These are phyloP conservation scores for Glareola pratincola DNA, from an alignment of 2,113 vertebrate genomes.

Conservation along the genomic window DNA sequence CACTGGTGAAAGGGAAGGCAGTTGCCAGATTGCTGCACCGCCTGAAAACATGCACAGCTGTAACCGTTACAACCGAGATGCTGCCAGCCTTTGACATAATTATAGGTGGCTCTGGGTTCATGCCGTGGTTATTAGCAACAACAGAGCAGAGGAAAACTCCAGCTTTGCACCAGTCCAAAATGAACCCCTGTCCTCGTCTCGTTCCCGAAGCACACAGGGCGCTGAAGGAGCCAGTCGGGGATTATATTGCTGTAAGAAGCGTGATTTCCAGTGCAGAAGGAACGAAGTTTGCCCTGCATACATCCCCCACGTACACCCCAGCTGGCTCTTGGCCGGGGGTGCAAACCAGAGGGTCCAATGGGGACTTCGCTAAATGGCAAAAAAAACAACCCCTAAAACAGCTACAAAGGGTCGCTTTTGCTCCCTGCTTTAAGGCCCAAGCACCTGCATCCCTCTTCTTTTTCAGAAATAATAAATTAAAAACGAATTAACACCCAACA, in stretches of 20 bases:
- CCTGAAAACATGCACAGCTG: background rate
- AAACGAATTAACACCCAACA: background rate
- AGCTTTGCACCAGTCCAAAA: background rate
- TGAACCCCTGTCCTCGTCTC: background rate
- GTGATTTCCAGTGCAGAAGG: background rate
- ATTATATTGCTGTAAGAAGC: background rate
- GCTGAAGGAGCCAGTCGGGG: background rate
- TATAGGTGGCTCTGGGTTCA: background rate
- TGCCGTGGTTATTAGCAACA: background rate
- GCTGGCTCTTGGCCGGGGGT: too few relatives aligned
- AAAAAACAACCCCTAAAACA: background rate
- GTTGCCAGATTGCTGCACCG: background rate
- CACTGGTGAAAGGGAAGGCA: background rate
- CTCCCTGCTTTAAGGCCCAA: background rate
- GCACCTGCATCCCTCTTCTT: background rate
- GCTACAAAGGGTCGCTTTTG: background rate
- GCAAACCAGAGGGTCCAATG: background rate
- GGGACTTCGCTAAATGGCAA: background rate
- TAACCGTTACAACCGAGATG: background rate
- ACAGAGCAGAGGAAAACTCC: background rate
- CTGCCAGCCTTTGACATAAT: background rate
- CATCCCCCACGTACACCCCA: rapidly evolving
- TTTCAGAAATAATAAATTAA: background rate
- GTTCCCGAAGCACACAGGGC: background rate
- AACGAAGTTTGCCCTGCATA: background rate